phyloP scores from a whole-genome alignment of 2,113 vertebrate species.

The Paradoxurus hermaphroditus region DNA sequence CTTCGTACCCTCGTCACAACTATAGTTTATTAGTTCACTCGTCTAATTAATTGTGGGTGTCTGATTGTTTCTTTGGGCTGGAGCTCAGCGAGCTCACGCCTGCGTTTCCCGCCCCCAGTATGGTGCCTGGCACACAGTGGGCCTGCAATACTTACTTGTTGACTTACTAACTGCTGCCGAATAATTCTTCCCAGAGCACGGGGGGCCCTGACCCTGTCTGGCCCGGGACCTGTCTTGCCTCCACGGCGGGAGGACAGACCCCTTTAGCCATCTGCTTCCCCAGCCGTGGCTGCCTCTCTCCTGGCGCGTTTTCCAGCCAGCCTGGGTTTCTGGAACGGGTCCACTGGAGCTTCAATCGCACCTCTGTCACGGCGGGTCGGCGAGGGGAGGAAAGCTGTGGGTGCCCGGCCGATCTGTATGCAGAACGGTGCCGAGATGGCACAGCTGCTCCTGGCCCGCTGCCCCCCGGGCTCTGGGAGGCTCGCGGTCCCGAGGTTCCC shows the following conservation, averaged over 20 bases:
- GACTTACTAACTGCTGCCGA: background rate
- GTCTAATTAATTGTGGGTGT: no score
- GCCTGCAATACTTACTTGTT: background rate
- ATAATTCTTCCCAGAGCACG: background rate
- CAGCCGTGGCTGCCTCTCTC: background rate
- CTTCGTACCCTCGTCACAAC: background rate
- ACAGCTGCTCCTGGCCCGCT: background rate
- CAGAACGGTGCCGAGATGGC: background rate
- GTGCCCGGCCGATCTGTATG: background rate
- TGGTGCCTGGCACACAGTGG: background rate
- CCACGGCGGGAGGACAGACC: background rate
- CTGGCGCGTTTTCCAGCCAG: background rate
- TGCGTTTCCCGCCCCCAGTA: background rate
- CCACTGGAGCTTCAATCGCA: background rate
- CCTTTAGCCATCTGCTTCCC: background rate
- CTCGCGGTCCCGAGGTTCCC: background rate
- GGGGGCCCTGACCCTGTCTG: no score
- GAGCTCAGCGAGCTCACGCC: background rate
- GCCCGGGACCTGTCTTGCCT: background rate
- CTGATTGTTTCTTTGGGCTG: background rate
- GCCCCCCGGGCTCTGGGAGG: background rate
- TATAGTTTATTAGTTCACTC: background rate
- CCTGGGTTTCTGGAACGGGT: background rate
- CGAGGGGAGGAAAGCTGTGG: background rate
- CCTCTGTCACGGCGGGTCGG: background rate